A percentile compares a stretch with the other conserved stretches of the same genome.
Evolutionary conservation across 2,113 vertebrate genomes (phyloP).

Genomic region (Oncorhynchus keta): DNA sequence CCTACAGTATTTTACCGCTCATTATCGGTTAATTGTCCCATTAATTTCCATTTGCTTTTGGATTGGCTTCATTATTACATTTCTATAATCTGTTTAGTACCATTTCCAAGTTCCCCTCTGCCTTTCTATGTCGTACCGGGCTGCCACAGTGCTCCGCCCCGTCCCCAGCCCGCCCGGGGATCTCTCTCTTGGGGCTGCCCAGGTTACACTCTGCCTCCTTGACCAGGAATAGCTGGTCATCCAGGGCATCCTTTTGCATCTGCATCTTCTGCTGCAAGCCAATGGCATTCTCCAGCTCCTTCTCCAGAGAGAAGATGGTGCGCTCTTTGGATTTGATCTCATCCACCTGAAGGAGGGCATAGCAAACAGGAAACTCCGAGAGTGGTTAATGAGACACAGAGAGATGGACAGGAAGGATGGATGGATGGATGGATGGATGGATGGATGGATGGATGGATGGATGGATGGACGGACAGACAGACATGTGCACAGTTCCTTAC

Average conservation of each 20-base stretch:
- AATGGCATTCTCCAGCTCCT: constrained; percentile 88
- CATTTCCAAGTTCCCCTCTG: too few species aligned
- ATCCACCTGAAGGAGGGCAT: constrained; percentile 81
- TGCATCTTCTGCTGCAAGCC: constrained; percentile 93
- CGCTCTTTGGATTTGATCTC: constrained; percentile 98
- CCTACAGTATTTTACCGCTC: too few species aligned
- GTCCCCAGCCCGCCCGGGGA: constrained; percentile 92
- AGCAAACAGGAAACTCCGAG: neutral
- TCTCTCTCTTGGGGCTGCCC: constrained; percentile 96
- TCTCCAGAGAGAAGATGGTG: constrained; percentile 94
- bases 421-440: neutral
- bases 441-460: too few species aligned
- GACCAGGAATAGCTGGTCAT: constrained; percentile 95
- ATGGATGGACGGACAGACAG: neutral
- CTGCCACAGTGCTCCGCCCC: constrained; percentile 95
- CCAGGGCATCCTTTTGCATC: constrained; percentile 95
- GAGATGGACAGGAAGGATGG: neutral
- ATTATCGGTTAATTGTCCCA: too few species aligned
- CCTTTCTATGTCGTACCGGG: constrained; percentile 73
- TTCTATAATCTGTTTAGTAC: too few species aligned
- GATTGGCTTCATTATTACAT: neutral
- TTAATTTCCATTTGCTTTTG: neutral
- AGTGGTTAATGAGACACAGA: too few species aligned
- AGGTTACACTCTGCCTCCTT: constrained; percentile 96
- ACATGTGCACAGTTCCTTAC: neutral